These are phyloP conservation scores for Notothenia coriiceps DNA, from an alignment of 2,113 vertebrate species.

Conservation along the genomic window DNA sequence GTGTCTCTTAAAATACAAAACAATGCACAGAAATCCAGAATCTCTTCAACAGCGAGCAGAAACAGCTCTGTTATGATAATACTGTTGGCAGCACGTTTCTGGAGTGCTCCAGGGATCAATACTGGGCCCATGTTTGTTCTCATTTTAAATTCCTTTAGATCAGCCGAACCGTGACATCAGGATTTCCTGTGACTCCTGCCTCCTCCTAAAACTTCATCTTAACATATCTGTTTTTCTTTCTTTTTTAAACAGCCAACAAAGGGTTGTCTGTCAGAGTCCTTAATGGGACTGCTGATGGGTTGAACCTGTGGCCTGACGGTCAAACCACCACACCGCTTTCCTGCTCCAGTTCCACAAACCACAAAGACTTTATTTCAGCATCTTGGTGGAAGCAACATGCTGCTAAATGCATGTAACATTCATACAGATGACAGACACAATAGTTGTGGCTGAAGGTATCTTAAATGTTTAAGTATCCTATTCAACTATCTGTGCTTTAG, in stretches of 20 bases:
- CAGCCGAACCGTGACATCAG: too few relatives aligned
- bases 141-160: too few relatives aligned
- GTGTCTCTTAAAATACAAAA: too few relatives aligned
- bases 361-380: conserved; percentile 12
- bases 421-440: neutral
- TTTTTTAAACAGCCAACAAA: conserved; percentile 8
- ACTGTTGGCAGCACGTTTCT: neutral
- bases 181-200: too few relatives aligned
- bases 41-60: too few relatives aligned
- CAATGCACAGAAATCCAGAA: too few relatives aligned
- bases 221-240: too few relatives aligned
- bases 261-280: conserved; percentile 15
- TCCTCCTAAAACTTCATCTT: too few relatives aligned
- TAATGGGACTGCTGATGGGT: conserved; percentile 16
- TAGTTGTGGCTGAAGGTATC: neutral
- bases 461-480: too few relatives aligned
- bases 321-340: conserved; percentile 24
- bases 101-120: conserved; percentile 5
- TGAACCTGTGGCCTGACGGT: conserved; percentile 18
- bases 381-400: conserved; percentile 7
- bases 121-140: neutral
- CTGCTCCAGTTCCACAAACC: conserved; percentile 18
- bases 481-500: too few relatives aligned
- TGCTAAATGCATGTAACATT: neutral
- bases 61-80: neutral